A percentile compares a stretch with the other conserved stretches of the same genome.
phyloP scores from a whole-genome alignment of 2,113 vertebrate species.

The Coptodon bakossiorum region DNA sequence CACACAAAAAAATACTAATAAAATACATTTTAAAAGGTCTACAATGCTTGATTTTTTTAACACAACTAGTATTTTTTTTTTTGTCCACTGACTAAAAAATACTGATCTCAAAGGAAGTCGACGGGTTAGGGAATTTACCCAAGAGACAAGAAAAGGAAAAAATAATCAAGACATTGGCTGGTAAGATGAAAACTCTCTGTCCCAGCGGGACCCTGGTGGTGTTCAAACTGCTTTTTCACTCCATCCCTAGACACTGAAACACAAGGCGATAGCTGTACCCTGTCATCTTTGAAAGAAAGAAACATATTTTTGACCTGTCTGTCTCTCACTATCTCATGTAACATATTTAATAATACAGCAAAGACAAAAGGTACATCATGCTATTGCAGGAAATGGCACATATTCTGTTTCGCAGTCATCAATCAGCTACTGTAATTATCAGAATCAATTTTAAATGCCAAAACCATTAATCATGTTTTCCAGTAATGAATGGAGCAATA shows the following conservation, averaged over 20 bases:
- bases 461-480: slow-evolving; percentile 16
- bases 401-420: neutral
- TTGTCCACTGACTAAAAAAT: neutral
- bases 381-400: neutral
- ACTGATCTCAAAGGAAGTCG: neutral
- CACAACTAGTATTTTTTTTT: neutral
- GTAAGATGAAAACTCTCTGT: slow-evolving; percentile 19
- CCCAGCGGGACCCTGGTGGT: neutral
- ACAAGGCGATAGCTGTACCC: slow-evolving; percentile 15
- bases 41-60: neutral
- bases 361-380: slow-evolving; percentile 1
- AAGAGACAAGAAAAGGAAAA: slow-evolving; percentile 4
- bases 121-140: neutral
- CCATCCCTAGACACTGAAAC: neutral
- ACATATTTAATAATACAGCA: slow-evolving; percentile 16
- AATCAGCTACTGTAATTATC: slow-evolving; percentile 37
- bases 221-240: neutral
- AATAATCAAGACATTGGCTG: slow-evolving; percentile 15
- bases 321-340: neutral
- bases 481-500: neutral
- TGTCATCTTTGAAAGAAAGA: slow-evolving; percentile 3
- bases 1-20: neutral
- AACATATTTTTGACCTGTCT: slow-evolving; percentile 23
- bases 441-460: slow-evolving; percentile 35
- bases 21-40: neutral